Evolutionary conservation across 2,888 invertebrate species (phyloP), one percentile per base, ranked within the genome.

Genomic region (Cheilosia grossa): DNA sequence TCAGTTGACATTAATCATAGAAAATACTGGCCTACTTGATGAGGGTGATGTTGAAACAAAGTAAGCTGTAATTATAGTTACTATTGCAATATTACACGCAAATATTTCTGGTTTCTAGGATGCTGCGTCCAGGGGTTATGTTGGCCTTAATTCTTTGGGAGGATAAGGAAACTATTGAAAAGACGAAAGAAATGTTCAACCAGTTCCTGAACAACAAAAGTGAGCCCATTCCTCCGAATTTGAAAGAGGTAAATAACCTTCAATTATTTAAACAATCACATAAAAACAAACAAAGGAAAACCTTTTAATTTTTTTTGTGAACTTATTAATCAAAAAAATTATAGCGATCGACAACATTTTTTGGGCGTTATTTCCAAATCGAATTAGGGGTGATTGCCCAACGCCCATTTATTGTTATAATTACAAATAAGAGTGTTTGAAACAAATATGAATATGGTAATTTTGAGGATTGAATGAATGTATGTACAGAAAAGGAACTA

Each of bases 141-240:
- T 75, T 92, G 44, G 89, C 92, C 0, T 91, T 92, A 2, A 91
- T 92, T 17, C 87, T 92, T 6, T 92, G 92, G 92, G 92, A 92
- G 87, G 92, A 92, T 69, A 89, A 89, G 30, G 90, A 91, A 19
- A 91, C 90, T 44, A 91, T 92, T 40, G 88, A 88, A 33, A 91
- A 91, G 87, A 90, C 92, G 0, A 92, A 91, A 87, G 89, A 90
- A 82, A 90, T 92, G 88, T 87, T 92, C 9, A 91, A 92, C 85
- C 90, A 91, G 74, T 90, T 89, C 88, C 72, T 92, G 4, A 90
- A 89, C 30, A 91, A 91, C 74, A 90, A 90, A 74, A 91, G 91
- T 0, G 88, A 89, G 0, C 88, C 89, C 9, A 90, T 92, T 86
- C 85, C 91, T 44, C 91, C 92, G 42, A 92, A 92, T 87, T 87